A percentile compares a stretch with the other conserved stretches of the same genome.
Evolutionary conservation across 2,113 vertebrate species (phyloP).

Genomic region (Nesoenas mayeri): DNA sequence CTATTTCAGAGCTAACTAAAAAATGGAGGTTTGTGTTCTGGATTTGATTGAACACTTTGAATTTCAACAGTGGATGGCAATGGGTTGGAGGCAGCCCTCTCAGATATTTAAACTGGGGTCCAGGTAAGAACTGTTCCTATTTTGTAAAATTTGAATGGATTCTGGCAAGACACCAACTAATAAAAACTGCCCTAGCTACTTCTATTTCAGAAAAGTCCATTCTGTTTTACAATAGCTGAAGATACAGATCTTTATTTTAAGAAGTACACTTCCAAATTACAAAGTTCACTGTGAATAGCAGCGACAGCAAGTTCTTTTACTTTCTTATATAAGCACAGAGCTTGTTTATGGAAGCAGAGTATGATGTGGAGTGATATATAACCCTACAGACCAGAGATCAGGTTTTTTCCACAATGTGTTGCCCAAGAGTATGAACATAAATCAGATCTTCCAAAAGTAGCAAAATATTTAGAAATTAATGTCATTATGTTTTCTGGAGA

Average conservation of each 20-base stretch:
- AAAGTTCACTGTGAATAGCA: neutral
- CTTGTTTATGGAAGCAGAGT: neutral
- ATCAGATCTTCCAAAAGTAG: neutral
- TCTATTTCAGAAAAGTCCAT: neutral
- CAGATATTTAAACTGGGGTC: slow-evolving; percentile 92
- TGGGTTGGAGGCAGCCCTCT: slow-evolving; percentile 87
- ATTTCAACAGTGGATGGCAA: slow-evolving; percentile 87
- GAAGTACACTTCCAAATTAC: neutral
- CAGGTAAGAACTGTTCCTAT: slow-evolving; percentile 75
- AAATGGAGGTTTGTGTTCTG: slow-evolving; percentile 76
- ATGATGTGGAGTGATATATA: neutral
- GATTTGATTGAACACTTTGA: slow-evolving; percentile 88
- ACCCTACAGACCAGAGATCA: neutral
- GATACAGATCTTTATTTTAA: neutral
- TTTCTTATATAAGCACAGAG: neutral
- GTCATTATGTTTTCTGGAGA: neutral
- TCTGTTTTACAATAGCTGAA: neutral
- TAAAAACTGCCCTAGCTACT: neutral
- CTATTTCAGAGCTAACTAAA: slow-evolving; percentile 71
- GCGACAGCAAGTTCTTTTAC: neutral
- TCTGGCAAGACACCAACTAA: neutral
- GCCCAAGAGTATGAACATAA: neutral
- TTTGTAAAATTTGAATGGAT: neutral
- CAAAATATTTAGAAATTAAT: neutral
- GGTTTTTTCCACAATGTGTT: neutral